Evolutionary conservation across 2,113 vertebrate genomes (phyloP).

Genomic region (Phocoena sinus): DNA sequence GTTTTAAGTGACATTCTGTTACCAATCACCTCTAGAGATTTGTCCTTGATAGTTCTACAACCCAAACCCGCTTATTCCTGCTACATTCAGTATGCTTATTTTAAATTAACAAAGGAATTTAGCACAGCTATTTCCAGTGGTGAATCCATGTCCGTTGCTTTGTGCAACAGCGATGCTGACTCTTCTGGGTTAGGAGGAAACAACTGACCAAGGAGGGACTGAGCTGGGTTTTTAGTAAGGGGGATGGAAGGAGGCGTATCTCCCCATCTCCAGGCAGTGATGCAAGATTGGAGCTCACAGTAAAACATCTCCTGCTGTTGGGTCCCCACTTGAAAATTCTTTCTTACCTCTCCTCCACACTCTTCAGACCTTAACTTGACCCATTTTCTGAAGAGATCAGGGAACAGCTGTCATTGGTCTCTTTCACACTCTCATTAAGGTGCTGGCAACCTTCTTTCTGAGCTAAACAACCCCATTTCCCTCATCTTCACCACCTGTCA

Average conservation of each 20-base stretch:
- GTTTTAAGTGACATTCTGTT: not conserved
- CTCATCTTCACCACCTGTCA: too few relatives aligned
- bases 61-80: not conserved
- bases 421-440: not conserved
- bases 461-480: not conserved
- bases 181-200: constrained; percentile 13
- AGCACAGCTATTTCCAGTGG: not conserved
- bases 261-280: not conserved
- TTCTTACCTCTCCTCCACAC: not conserved
- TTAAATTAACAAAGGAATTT: not conserved
- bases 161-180: not conserved
- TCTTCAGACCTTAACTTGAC: not conserved
- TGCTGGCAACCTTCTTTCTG: not conserved
- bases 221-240: not conserved
- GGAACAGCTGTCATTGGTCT: not conserved
- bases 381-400: not conserved
- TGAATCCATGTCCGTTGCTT: not conserved
- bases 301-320: not conserved
- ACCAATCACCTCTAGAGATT: not conserved
- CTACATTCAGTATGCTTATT: not conserved
- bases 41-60: not conserved
- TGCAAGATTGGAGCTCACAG: not conserved
- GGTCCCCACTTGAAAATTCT: not conserved
- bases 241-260: not conserved
- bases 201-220: not conserved